phyloP scores from a whole-genome alignment of 1,140 invertebrate species.

The Harpegnathos saltator region DNA sequence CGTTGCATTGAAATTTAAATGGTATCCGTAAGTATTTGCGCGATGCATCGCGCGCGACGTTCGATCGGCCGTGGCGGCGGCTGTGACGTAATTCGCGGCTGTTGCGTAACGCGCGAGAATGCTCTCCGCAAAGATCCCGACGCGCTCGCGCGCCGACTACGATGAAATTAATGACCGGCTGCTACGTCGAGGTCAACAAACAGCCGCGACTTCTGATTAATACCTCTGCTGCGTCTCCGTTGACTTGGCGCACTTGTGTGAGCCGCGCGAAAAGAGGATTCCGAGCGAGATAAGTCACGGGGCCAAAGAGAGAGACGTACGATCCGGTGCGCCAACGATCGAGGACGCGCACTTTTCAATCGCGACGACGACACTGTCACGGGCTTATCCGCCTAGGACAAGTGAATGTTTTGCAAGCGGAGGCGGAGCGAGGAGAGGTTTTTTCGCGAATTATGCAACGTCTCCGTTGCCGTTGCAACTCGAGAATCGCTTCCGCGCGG shows the following conservation, averaged over 20 bases:
- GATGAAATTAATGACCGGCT: conserved; percentile 50
- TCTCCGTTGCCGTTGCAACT: background rate
- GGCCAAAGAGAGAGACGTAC: background rate
- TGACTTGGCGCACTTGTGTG: background rate
- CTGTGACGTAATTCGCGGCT: conserved; percentile 44
- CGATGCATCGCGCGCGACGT: conserved; percentile 25
- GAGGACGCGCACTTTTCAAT: conserved; percentile 5
- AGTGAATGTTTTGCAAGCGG: background rate
- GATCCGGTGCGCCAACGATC: background rate
- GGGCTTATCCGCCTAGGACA: background rate
- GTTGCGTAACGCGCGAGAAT: conserved; percentile 50
- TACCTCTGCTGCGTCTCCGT: conserved; percentile 4
- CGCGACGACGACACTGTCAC: background rate
- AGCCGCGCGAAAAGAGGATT: background rate
- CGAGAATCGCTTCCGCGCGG: background rate
- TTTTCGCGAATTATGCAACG: background rate
- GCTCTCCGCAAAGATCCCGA: conserved; percentile 34
- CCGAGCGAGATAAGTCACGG: conserved; percentile 15
- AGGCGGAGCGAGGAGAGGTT: too few relatives aligned
- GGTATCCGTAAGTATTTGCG: conserved; percentile 34
- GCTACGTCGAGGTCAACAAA: conserved; percentile 53
- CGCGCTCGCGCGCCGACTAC: conserved; percentile 4
- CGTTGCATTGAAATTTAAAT: conserved; percentile 52
- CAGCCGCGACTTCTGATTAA: conserved; percentile 38
- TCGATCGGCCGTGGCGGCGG: background rate